phyloP scores from a whole-genome alignment of 1,140 invertebrate species.

The Drosophila santomea region DNA sequence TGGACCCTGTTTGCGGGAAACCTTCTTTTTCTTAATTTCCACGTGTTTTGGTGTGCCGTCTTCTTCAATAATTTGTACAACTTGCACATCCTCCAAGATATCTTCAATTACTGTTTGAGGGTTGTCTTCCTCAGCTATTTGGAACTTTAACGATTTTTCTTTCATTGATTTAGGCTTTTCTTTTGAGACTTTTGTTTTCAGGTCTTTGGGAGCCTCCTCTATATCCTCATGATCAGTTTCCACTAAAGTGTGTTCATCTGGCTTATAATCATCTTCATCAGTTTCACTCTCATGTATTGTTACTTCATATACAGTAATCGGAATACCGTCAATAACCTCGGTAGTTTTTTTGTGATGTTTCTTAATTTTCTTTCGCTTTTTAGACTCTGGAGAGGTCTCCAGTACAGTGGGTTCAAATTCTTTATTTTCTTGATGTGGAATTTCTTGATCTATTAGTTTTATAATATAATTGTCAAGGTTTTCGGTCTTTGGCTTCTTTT shows the following conservation, averaged over 20 bases:
- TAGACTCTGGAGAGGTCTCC: constrained; percentile 39
- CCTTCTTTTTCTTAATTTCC: constrained; percentile 58
- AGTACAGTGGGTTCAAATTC: constrained; percentile 40
- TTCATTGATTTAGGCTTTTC: constrained; percentile 50
- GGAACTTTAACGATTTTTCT: constrained; percentile 53
- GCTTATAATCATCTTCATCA: constrained; percentile 35
- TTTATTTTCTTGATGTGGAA: constrained; percentile 63
- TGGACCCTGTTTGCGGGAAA: constrained; percentile 54
- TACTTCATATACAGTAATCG: constrained; percentile 64
- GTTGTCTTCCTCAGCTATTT: constrained; percentile 25
- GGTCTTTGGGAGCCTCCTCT: constrained; percentile 31
- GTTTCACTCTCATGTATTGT: constrained; percentile 58
- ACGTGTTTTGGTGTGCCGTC: constrained; percentile 49
- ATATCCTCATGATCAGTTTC: constrained; percentile 41
- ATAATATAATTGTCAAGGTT: constrained; percentile 67
- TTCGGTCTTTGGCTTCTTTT: constrained; percentile 60
- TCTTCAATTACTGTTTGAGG: constrained; percentile 54
- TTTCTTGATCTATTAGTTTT: constrained; percentile 70
- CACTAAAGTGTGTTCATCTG: constrained; percentile 9
- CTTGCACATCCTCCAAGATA: constrained; percentile 47
- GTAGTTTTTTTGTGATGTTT: constrained; percentile 68
- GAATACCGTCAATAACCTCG: constrained; percentile 61
- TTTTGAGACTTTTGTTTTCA: constrained; percentile 59
- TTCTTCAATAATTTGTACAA: constrained; percentile 23
- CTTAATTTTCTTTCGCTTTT: constrained; percentile 77